phyloP scores from a whole-genome alignment of 2,797 vertebrate species.

The Decapterus maruadsi region DNA sequence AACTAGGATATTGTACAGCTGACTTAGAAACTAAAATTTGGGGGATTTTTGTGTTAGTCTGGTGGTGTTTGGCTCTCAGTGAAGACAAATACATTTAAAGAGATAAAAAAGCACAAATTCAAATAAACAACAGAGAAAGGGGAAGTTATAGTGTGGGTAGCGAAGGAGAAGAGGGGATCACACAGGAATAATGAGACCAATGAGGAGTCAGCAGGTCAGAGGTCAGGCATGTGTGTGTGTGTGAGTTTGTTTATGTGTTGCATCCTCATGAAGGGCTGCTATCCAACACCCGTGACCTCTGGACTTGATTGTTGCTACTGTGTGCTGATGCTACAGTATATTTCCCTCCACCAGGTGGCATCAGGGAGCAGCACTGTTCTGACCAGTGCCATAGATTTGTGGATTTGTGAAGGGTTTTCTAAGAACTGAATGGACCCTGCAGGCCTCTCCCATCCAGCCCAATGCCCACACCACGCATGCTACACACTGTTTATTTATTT shows the following conservation, averaged over 20 bases:
- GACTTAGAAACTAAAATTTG: no score
- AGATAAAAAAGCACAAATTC: no score
- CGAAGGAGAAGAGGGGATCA: conserved; percentile 41
- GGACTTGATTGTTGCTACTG: no score
- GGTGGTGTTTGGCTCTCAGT: no score
- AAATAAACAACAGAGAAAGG: conserved; percentile 29
- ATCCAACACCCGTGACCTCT: no score
- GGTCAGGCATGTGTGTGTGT: conserved; percentile 41
- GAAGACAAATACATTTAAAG: no score
- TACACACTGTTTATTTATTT: background rate
- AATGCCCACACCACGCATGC: background rate
- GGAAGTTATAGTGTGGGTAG: conserved; percentile 40
- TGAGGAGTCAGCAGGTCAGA: conserved; percentile 57
- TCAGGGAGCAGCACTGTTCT: conserved; percentile 4
- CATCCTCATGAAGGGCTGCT: background rate
- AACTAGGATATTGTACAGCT: no score
- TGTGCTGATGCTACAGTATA: background rate
- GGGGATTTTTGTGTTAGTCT: no score
- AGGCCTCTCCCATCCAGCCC: background rate
- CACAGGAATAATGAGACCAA: conserved; percentile 70
- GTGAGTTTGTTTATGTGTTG: conserved; percentile 19
- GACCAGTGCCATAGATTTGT: no score
- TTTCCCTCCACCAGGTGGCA: conserved; percentile 41
- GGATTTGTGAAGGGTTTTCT: no score
- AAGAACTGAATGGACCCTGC: background rate